Percentiles rank a stretch among this genome's conserved stretches.
Evolutionary conservation across 2,797 vertebrate genomes (phyloP).

Genomic region (Crax fasciolata): DNA sequence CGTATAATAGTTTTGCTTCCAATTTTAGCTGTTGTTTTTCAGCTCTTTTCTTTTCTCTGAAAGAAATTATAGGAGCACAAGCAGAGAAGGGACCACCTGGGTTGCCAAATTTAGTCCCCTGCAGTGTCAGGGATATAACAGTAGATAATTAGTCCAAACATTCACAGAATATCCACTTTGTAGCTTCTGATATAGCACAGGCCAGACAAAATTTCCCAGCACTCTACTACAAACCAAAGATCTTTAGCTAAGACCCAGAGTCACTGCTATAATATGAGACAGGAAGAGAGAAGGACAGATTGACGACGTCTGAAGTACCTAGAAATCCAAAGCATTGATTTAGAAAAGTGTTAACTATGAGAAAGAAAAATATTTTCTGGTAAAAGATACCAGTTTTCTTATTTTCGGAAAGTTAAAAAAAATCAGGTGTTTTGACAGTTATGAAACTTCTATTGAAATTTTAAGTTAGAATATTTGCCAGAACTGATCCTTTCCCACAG

Average conservation of each 20-base stretch:
- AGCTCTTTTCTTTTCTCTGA: conserved; percentile 24
- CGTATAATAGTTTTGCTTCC: conserved; percentile 36
- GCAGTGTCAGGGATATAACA: conserved; percentile 55
- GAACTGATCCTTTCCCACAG: conserved; percentile 68
- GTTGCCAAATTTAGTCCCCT: conserved; percentile 62
- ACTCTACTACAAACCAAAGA: conserved; percentile 45
- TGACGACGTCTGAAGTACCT: conserved; percentile 58
- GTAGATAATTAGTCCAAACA: conserved; percentile 73
- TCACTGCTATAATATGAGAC: conserved; percentile 40
- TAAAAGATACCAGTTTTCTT: conserved; percentile 51
- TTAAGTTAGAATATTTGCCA: conserved; percentile 44
- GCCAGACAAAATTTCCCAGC: conserved; percentile 51
- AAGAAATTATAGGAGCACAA: conserved; percentile 49
- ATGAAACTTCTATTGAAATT: conserved; percentile 55
- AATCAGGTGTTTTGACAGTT: conserved; percentile 69
- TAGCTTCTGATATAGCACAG: conserved; percentile 58
- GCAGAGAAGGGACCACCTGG: conserved; percentile 71
- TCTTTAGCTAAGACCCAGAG: conserved; percentile 34
- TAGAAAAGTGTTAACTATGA: conserved; percentile 38
- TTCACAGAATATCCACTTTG: conserved; percentile 56
- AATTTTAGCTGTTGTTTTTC: conserved; percentile 57
- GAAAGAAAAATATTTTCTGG: conserved; percentile 58
- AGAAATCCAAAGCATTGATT: conserved; percentile 41
- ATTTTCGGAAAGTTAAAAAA: conserved; percentile 53
- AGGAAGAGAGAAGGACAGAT: conserved; percentile 44